Conservation (phyloP, 1,140 invertebrate species). For the Drosophila funebris region DNA sequence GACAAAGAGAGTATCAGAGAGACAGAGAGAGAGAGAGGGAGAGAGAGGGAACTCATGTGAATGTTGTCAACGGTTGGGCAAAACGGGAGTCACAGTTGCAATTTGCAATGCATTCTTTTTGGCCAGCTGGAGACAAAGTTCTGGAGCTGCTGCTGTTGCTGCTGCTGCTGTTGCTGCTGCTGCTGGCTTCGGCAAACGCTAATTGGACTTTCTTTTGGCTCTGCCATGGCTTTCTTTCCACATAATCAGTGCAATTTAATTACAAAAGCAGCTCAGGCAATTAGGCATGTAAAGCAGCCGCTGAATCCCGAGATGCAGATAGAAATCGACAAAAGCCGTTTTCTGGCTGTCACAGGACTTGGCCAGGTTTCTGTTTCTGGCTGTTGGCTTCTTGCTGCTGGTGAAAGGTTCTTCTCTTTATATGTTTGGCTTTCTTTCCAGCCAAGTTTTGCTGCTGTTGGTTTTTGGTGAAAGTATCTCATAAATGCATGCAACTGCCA, state of each 20-base stretch:
- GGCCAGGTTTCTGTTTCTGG: constrained; percentile 7
- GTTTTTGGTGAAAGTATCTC: constrained; percentile 77
- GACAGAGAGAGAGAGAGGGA: constrained; percentile 27
- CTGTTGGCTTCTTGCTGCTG: constrained; percentile 7
- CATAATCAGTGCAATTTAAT: constrained; percentile 80
- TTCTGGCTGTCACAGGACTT: constrained; percentile 29
- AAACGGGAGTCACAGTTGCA: constrained; percentile 32
- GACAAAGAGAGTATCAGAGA: constrained; percentile 5
- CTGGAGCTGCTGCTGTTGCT: constrained; percentile 19
- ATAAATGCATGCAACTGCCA: constrained; percentile 61
- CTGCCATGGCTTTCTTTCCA: constrained; percentile 38
- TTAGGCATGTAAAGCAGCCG: constrained; percentile 76
- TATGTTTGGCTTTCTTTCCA: constrained; percentile 40
- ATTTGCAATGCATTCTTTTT: constrained; percentile 18
- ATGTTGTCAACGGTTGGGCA: constrained; percentile 57
- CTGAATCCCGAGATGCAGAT: constrained; percentile 34
- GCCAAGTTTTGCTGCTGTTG: constrained; percentile 7
- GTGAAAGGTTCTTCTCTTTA: constrained; percentile 70
- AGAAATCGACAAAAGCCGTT: constrained; percentile 50
- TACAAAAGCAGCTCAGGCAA: constrained; percentile 61
- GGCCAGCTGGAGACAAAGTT: constrained; percentile 31
- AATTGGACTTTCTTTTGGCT: constrained; percentile 69
- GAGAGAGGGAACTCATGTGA: constrained; percentile 44
- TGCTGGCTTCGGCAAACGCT: too few species aligned
- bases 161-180: constrained; percentile 17